Evolutionary conservation across 2,113 vertebrate species (phyloP).

Genomic region (Polypterus senegalus): DNA sequence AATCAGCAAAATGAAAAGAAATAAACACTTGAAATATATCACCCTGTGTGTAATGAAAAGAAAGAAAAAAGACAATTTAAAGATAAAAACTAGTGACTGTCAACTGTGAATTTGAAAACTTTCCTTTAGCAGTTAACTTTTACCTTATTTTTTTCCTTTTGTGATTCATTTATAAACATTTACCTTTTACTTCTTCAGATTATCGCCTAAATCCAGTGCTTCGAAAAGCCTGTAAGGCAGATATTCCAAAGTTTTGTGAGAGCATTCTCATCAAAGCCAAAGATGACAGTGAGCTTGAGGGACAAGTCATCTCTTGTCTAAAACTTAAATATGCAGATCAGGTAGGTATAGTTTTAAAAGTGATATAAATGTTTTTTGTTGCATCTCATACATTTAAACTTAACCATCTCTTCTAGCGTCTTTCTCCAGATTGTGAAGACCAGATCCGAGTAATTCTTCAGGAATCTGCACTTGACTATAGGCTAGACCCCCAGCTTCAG

Average conservation of each 20-base stretch:
- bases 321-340: conserved; percentile 94
- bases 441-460: conserved; percentile 90
- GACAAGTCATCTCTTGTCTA: conserved; percentile 88
- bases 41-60: too few relatives aligned
- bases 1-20: too few relatives aligned
- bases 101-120: too few relatives aligned
- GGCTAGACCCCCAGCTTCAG: conserved; percentile 91
- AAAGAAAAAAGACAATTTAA: too few relatives aligned
- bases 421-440: conserved; percentile 90
- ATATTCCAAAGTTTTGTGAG: conserved; percentile 95
- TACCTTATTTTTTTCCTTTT: too few relatives aligned
- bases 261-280: conserved; percentile 73
- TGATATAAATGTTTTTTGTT: too few relatives aligned
- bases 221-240: conserved; percentile 89
- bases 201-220: conserved; percentile 88
- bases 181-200: conserved; percentile 44
- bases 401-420: conserved; percentile 46
- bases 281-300: conserved; percentile 82
- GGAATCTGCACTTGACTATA: conserved; percentile 89
- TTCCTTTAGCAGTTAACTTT: too few relatives aligned
- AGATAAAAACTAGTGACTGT: too few relatives aligned
- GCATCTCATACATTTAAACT: background rate
- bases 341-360: conserved; percentile 37
- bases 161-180: too few relatives aligned
- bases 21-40: too few relatives aligned